Conservation (phyloP, 1,140 invertebrate species). For the Vanessa tameamea region DNA sequence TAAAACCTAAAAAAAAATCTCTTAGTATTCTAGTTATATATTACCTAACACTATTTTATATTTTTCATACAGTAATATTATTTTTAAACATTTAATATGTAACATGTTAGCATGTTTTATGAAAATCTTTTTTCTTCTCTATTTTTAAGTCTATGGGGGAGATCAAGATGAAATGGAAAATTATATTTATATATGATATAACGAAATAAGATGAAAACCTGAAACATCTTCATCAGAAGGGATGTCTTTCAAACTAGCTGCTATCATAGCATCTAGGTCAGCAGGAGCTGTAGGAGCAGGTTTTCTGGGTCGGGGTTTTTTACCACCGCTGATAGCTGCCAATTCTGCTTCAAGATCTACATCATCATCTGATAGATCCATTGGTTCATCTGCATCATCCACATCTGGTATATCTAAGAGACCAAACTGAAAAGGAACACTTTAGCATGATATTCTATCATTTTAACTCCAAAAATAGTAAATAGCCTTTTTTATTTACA, state of each 20-base stretch:
- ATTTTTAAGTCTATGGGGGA: not conserved
- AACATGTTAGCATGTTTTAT: too few species aligned
- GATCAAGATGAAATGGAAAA: not conserved
- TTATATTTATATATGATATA: not conserved
- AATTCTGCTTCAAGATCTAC: conserved; percentile 93
- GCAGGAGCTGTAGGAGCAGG: conserved; percentile 73
- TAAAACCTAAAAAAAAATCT: too few species aligned
- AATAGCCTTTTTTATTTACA: too few species aligned
- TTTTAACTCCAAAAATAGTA: too few species aligned
- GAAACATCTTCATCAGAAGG: conserved; percentile 87
- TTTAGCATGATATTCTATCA: not conserved
- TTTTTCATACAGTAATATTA: too few species aligned
- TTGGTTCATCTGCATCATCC: conserved; percentile 81
- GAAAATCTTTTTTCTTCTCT: not conserved
- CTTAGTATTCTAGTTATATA: too few species aligned
- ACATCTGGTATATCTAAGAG: conserved; percentile 87
- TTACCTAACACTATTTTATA: too few species aligned
- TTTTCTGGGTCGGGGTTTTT: conserved; percentile 79
- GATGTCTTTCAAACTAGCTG: conserved; percentile 87
- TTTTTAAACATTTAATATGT: too few species aligned
- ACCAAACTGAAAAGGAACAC: conserved; percentile 83
- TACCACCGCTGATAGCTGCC: conserved; percentile 84
- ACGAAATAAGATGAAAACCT: conserved; percentile 58
- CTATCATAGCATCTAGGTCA: conserved; percentile 87
- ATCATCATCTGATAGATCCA: conserved; percentile 84